These are phyloP conservation scores for Babyrousa celebensis DNA, from an alignment of 2,797 vertebrate genomes.

Conservation along the genomic window DNA sequence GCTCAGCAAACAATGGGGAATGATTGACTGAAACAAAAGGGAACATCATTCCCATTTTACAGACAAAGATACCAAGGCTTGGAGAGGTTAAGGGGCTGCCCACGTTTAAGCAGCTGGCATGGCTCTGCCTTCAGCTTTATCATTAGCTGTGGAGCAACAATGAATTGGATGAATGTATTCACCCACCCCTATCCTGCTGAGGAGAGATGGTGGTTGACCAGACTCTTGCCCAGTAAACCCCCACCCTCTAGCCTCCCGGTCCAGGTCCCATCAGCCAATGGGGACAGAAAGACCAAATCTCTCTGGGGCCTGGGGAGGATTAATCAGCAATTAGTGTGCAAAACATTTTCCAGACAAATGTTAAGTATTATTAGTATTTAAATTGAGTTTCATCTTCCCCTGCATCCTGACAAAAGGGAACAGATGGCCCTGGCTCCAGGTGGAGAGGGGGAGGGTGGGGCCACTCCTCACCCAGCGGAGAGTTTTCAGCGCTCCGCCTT, in stretches of 20 bases:
- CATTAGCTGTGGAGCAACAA: not conserved
- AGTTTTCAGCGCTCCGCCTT: constrained; percentile 6
- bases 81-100: not conserved
- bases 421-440: constrained; percentile 87
- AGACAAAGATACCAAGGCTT: constrained; percentile 17
- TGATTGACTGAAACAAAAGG: not conserved
- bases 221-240: not conserved
- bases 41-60: not conserved
- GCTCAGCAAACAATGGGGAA: not conserved
- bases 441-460: constrained; percentile 66
- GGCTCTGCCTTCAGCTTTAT: not conserved
- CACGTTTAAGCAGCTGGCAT: not conserved
- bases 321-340: constrained; percentile 84
- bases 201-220: not conserved
- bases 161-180: not conserved
- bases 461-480: not conserved
- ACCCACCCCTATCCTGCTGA: not conserved
- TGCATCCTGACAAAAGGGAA: constrained; percentile 80
- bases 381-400: constrained; percentile 82
- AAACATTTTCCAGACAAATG: constrained; percentile 85
- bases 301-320: constrained; percentile 72
- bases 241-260: not conserved
- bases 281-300: constrained; percentile 67
- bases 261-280: not conserved
- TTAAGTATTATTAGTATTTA: constrained; percentile 87